Percentiles rank a stretch among this genome's conserved stretches.
phyloP scores from a whole-genome alignment of 2,113 vertebrate genomes.

The Garra rufa region DNA sequence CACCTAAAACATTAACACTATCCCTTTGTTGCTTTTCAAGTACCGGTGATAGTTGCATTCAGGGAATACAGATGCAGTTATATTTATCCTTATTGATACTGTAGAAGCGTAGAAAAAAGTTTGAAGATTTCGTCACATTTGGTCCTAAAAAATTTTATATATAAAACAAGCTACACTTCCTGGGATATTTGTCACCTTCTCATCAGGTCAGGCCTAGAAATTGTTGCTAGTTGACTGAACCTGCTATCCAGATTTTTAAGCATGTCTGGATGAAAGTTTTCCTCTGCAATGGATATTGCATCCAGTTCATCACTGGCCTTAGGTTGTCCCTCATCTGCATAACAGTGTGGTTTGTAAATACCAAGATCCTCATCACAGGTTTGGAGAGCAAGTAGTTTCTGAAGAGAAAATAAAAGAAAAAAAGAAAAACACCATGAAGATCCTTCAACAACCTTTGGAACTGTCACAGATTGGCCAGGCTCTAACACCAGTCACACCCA shows the following conservation, averaged over 20 bases:
- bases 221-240: conserved; percentile 60
- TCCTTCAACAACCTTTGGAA: too few relatives aligned
- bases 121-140: background rate
- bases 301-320: conserved; percentile 53
- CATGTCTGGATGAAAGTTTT: conserved; percentile 58
- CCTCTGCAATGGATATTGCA: conserved; percentile 63
- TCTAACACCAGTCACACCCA: too few relatives aligned
- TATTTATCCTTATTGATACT: background rate
- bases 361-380: conserved; percentile 42
- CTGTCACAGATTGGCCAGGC: too few relatives aligned
- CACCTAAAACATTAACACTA: background rate
- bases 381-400: conserved; percentile 50
- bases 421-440: background rate
- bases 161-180: background rate
- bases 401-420: background rate
- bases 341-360: conserved; percentile 62
- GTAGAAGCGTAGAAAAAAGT: background rate
- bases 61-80: background rate
- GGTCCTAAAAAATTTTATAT: background rate
- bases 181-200: background rate
- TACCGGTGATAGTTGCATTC: background rate
- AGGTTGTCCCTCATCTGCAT: conserved; percentile 63
- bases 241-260: conserved; percentile 52
- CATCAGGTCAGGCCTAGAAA: conserved; percentile 56
- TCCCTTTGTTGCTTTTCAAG: background rate